Evolutionary conservation across 2,888 invertebrate species (phyloP), one percentile per base, ranked within the genome.

Genomic region (Stramonita haemastoma): DNA sequence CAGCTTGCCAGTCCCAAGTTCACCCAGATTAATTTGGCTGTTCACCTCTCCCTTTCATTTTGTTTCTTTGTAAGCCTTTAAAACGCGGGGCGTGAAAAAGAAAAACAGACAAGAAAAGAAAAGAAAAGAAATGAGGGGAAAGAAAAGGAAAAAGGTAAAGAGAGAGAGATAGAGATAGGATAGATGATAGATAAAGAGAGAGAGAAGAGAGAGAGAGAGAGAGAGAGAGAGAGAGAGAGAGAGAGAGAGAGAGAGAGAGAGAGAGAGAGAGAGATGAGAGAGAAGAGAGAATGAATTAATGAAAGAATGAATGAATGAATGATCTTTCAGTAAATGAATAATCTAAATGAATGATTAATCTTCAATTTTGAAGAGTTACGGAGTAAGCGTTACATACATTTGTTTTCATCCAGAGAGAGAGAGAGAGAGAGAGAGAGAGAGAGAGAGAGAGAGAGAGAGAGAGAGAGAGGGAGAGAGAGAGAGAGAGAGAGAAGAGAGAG

Each of bases 241-340:
- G 79, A 79, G 32, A 79, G 79, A 79, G 70, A 70, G 70, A 70
- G 70, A 79, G 32, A 73, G 73, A 73, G 73, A 73, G 73, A 73
- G 73, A 73, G 73, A 73, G 73, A 73, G 73, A 73, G 73, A 73
- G 73, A 73, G 73, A 73, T 8, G 1, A 1, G 1, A 1, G 1
- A 26, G 26, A 22, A 5, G 8, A 5, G 8, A 73, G 70, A 73
- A 26, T 26, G n/a, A 73, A 26, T 22, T 17, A 73, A 26, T 26
- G 73, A 73, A 26, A 73, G 73, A 60, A 19, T 15, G 60, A 60
- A 19, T 26, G 19, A 26, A n/a, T 0, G 2, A 13, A 60, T 60
- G 60, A 17, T 19, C 13, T 60, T 60, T 60, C 60, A 60, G 60
- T 60, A 17, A 60, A n/a, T n/a, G n/a, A n/a, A n/a, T n/a, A n/a